These are phyloP conservation scores for Micropterix aruncella DNA, from an alignment of 2,888 invertebrate species.

Conservation along the genomic window DNA sequence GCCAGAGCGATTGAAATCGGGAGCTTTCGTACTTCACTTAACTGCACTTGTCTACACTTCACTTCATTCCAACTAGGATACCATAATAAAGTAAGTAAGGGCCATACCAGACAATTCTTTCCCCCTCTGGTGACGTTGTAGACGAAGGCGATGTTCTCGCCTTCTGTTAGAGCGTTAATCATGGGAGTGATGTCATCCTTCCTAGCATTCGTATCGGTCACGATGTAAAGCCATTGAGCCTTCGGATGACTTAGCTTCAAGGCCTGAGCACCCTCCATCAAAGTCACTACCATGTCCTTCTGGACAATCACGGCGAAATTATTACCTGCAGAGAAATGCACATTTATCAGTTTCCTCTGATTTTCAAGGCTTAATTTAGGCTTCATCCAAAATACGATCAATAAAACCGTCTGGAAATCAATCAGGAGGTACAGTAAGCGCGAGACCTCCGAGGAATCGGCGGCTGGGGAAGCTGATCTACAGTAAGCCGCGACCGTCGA, in stretches of 20 bases:
- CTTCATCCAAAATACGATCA: too few species aligned
- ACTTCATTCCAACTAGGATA: not conserved
- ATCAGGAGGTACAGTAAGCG: too few species aligned
- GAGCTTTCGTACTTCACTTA: too few species aligned
- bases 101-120: slow-evolving; percentile 42
- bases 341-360: too few species aligned
- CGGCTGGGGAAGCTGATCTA: too few species aligned
- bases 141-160: slow-evolving; percentile 68
- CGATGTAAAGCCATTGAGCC: slow-evolving; percentile 72
- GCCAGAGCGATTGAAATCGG: too few species aligned
- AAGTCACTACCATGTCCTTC: slow-evolving; percentile 41
- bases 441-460: too few species aligned
- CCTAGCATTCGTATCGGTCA: slow-evolving; percentile 42
- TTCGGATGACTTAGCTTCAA: slow-evolving; percentile 52
- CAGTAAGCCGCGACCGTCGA: too few species aligned
- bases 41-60: not conserved
- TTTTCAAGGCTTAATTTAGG: too few species aligned
- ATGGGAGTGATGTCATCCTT: slow-evolving; percentile 39
- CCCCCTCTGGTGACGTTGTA: slow-evolving; percentile 47
- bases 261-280: slow-evolving; percentile 54
- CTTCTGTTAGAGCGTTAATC: slow-evolving; percentile 49
- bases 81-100: too few species aligned
- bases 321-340: slow-evolving; percentile 24
- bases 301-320: slow-evolving; percentile 51
- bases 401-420: too few species aligned